A percentile compares a stretch with the other conserved stretches of the same genome.
phyloP scores from a whole-genome alignment of 2,113 vertebrate genomes.

The Syngnathoides biaculeatus region DNA sequence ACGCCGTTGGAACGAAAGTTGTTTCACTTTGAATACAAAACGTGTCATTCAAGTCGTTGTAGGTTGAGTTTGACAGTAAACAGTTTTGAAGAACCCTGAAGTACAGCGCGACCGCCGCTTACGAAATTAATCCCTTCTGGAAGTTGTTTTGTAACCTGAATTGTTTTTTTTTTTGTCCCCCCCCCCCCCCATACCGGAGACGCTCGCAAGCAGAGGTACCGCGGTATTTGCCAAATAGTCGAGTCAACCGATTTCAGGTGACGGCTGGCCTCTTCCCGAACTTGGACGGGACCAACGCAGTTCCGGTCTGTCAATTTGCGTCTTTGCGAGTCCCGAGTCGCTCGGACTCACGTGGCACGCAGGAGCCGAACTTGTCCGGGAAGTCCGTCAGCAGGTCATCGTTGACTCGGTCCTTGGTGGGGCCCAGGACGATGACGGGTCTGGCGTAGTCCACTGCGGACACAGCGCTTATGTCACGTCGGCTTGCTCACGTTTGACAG shows the following conservation, averaged over 20 bases:
- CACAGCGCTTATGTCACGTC: neutral
- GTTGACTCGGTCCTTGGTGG: constrained; percentile 84
- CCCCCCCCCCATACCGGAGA: too few species aligned
- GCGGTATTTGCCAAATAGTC: too few species aligned
- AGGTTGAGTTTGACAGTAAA: neutral
- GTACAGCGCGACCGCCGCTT: too few species aligned
- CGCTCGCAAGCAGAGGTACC: too few species aligned
- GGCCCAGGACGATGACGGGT: constrained; percentile 84
- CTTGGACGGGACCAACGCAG: neutral
- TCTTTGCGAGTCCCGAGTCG: neutral
- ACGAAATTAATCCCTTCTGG: too few species aligned
- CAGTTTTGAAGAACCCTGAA: too few species aligned
- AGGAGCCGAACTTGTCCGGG: constrained; percentile 86
- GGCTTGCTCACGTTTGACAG: neutral
- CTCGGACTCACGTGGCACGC: constrained; percentile 79
- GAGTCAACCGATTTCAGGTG: too few species aligned
- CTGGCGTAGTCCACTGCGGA: constrained; percentile 81
- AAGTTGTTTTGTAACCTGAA: too few species aligned
- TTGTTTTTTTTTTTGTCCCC: too few species aligned
- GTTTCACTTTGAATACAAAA: too few species aligned
- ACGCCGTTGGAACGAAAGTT: too few species aligned
- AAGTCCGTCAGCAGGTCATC: constrained; percentile 85
- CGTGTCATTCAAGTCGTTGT: neutral
- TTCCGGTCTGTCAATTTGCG: neutral
- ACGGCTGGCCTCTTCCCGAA: too few species aligned